These are phyloP conservation scores for Copidosoma aretas DNA, from an alignment of 2,888 invertebrate genomes.

Conservation along the genomic window DNA sequence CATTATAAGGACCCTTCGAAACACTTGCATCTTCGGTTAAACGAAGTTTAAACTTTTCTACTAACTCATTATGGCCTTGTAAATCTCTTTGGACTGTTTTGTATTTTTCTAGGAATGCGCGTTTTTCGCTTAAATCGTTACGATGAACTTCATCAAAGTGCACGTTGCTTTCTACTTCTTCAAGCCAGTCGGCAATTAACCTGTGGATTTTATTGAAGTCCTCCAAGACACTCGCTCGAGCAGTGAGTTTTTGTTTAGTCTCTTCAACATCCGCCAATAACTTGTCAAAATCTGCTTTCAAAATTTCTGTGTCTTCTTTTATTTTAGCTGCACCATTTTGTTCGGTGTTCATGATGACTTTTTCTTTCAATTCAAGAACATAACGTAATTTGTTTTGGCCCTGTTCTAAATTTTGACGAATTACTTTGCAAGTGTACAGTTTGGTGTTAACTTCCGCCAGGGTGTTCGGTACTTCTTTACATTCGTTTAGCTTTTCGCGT, in stretches of 20 bases:
- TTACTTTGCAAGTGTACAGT: conserved; percentile 82
- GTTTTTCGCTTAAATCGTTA: conserved; percentile 90
- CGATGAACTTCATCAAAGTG: conserved; percentile 76
- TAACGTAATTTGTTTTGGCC: conserved; percentile 87
- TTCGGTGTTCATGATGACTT: conserved; percentile 92
- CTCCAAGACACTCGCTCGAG: conserved; percentile 79
- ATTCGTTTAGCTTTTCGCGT: conserved; percentile 82
- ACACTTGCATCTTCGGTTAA: conserved; percentile 74
- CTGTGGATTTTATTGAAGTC: conserved; percentile 85
- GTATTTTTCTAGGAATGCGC: conserved; percentile 86
- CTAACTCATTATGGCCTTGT: conserved; percentile 77
- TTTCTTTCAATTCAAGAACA: conserved; percentile 88
- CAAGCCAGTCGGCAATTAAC: conserved; percentile 84
- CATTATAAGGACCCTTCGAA: conserved; percentile 73
- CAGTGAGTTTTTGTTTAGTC: conserved; percentile 76
- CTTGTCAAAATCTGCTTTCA: conserved; percentile 90
- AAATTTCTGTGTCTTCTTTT: conserved; percentile 87
- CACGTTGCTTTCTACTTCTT: conserved; percentile 85
- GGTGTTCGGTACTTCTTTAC: conserved; percentile 80
- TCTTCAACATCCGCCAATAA: conserved; percentile 82
- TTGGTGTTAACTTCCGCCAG: conserved; percentile 85
- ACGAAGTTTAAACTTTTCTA: conserved; percentile 78
- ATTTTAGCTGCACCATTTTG: conserved; percentile 87
- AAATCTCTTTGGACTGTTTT: conserved; percentile 83
- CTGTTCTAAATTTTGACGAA: conserved; percentile 90